phyloP scores from a whole-genome alignment of 2,888 invertebrate species.

The Nezara viridula region DNA sequence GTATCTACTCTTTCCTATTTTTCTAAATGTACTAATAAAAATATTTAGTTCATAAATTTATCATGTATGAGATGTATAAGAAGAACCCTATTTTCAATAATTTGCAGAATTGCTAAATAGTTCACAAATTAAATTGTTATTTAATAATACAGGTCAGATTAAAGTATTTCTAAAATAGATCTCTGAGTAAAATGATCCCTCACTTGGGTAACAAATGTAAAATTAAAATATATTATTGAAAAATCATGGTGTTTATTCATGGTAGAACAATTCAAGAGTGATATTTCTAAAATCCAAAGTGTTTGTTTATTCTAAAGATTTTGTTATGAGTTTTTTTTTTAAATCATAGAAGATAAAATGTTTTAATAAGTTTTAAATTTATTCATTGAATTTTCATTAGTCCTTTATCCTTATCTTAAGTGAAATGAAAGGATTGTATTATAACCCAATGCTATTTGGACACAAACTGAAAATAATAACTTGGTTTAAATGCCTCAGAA shows the following conservation, averaged over 20 bases:
- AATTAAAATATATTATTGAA: not conserved
- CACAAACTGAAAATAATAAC: too few relatives aligned
- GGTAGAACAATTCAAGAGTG: not conserved
- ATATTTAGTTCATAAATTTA: conserved; percentile 45
- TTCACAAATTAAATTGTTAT: not conserved
- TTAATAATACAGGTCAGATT: not conserved
- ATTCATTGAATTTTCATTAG: too few relatives aligned
- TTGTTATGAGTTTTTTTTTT: not conserved
- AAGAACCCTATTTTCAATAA: conserved; percentile 47
- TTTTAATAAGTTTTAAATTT: too few relatives aligned
- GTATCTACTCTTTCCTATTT: conserved; percentile 56
- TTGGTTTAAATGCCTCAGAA: too few relatives aligned
- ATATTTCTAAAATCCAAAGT: not conserved
- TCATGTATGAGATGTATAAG: conserved; percentile 35
- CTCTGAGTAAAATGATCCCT: not conserved
- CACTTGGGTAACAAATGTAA: not conserved
- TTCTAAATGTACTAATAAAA: conserved; percentile 55
- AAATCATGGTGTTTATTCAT: not conserved
- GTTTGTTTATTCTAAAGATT: not conserved
- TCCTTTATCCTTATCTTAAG: too few relatives aligned
- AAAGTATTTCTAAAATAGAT: not conserved
- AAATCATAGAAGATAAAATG: too few relatives aligned
- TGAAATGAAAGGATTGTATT: too few relatives aligned
- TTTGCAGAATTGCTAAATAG: not conserved
- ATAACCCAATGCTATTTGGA: too few relatives aligned